phyloP scores from a whole-genome alignment of 2,888 invertebrate genomes.

The Elaeidobius kamerunicus region DNA sequence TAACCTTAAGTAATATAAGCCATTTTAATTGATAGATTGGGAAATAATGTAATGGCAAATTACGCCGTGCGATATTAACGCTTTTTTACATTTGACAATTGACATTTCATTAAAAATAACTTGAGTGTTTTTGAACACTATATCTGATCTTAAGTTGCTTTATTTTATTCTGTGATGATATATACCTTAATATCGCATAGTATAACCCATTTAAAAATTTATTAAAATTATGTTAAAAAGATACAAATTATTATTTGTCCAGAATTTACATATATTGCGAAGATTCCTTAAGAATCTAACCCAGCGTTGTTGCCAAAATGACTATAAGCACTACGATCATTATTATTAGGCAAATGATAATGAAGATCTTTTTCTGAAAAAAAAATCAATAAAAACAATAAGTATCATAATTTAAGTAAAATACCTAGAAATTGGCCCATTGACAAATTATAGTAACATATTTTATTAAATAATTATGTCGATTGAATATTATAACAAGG shows the following conservation, averaged over 20 bases:
- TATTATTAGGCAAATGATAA: constrained; percentile 79
- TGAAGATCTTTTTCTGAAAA: constrained; percentile 87
- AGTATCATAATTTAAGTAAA: too few relatives aligned
- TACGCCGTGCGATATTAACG: not conserved
- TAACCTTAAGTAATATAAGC: constrained; percentile 8
- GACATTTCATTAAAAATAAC: too few relatives aligned
- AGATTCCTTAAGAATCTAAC: constrained; percentile 26
- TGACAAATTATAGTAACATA: too few relatives aligned
- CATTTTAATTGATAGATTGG: constrained; percentile 16
- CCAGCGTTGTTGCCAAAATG: constrained; percentile 56
- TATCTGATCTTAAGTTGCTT: too few relatives aligned
- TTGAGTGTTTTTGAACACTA: too few relatives aligned
- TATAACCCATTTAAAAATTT: not conserved
- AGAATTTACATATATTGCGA: constrained; percentile 27
- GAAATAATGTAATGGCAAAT: not conserved
- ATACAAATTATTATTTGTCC: constrained; percentile 19
- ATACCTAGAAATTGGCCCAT: too few relatives aligned
- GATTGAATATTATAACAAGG: too few relatives aligned
- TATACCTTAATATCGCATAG: not conserved
- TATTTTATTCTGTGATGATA: not conserved
- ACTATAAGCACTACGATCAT: constrained; percentile 74
- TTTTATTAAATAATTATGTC: too few relatives aligned
- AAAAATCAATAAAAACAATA: constrained; percentile 48
- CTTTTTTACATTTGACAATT: not conserved
- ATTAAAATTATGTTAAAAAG: constrained; percentile 4